phyloP scores from a whole-genome alignment of 2,113 vertebrate genomes.

The Triplophysa dalaica region DNA sequence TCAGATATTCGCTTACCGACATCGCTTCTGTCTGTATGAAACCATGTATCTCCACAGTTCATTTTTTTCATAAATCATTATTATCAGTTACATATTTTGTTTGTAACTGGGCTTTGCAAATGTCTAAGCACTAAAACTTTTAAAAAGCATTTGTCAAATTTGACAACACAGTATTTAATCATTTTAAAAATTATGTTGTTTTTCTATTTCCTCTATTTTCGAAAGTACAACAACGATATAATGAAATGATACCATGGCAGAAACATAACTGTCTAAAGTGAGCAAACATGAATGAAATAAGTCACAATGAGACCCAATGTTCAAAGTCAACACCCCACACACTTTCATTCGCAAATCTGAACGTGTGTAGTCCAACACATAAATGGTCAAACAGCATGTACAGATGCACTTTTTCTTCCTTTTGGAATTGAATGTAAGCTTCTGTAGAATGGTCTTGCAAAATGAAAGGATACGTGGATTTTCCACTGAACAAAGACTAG shows the following conservation, averaged over 20 bases:
- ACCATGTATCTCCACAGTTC: too few relatives aligned
- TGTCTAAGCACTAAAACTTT: too few relatives aligned
- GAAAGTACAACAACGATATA: neutral
- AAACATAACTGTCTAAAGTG: neutral
- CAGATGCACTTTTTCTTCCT: neutral
- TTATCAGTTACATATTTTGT: too few relatives aligned
- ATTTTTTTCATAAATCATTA: too few relatives aligned
- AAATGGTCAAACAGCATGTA: neutral
- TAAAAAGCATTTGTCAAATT: too few relatives aligned
- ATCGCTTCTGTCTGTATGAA: too few relatives aligned
- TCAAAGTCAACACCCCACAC: neutral
- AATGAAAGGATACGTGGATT: constrained; percentile 7
- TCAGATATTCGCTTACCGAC: too few relatives aligned
- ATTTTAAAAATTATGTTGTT: too few relatives aligned
- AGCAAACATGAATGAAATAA: neutral
- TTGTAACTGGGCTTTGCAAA: too few relatives aligned
- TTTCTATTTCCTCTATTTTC: too few relatives aligned
- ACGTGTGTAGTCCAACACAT: neutral
- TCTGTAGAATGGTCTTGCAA: constrained; percentile 14
- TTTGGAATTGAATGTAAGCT: neutral
- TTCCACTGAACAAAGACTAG: constrained; percentile 21
- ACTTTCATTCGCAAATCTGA: neutral
- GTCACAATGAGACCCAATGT: neutral
- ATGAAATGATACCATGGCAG: neutral
- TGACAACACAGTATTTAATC: too few relatives aligned